Percentiles rank a stretch among this genome's conserved stretches.
phyloP scores from a whole-genome alignment of 2,797 vertebrate genomes.

The Pseudocheirus occidentalis region DNA sequence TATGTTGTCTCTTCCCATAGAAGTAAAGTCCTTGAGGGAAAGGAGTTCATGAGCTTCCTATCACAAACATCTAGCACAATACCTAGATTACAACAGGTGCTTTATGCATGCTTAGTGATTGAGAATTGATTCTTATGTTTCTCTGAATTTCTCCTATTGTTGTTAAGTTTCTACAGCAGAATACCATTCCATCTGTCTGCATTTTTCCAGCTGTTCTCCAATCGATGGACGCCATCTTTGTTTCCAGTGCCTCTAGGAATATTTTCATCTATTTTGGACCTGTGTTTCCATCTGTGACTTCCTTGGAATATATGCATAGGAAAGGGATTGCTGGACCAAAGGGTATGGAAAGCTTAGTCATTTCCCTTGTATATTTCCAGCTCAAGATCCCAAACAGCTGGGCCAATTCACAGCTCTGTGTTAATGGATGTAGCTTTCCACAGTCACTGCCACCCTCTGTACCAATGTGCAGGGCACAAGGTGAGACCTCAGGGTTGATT shows the following conservation, averaged over 20 bases:
- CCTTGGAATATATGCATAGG: background rate
- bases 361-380: background rate
- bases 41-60: background rate
- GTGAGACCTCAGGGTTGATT: background rate
- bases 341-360: background rate
- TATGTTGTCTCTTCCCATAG: background rate
- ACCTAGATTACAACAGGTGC: background rate
- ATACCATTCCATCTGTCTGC: background rate
- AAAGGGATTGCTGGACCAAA: background rate
- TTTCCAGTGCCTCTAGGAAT: background rate
- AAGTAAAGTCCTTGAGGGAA: background rate
- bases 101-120: background rate
- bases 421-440: background rate
- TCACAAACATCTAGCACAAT: background rate
- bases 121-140: background rate
- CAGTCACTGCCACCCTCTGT: background rate
- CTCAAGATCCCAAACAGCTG: background rate
- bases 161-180: background rate
- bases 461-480: background rate
- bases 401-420: background rate
- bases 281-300: background rate
- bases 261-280: background rate
- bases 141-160: background rate
- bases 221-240: background rate
- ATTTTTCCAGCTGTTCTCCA: background rate